phyloP scores from a whole-genome alignment of 2,888 invertebrate species.

The Lasioglossum malachurum region DNA sequence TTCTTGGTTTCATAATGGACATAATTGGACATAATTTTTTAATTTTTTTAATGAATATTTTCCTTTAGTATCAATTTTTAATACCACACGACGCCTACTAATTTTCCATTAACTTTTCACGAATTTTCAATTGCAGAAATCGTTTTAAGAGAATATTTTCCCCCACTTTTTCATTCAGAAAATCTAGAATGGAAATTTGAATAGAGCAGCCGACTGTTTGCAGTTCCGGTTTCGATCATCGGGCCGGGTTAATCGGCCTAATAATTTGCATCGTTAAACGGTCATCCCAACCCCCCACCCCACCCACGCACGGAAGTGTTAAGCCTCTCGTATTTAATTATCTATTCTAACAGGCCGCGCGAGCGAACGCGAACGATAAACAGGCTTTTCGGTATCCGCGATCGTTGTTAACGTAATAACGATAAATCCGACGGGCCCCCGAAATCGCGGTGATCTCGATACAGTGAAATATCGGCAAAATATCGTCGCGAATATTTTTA shows the following conservation, averaged over 20 bases:
- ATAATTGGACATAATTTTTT: no score
- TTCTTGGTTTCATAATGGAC: no score
- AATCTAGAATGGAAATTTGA: constrained; percentile 9
- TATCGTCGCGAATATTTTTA: neutral
- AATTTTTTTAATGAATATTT: no score
- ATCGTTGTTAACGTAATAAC: constrained; percentile 39
- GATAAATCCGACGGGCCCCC: constrained; percentile 8
- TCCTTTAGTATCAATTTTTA: no score
- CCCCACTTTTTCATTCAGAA: neutral
- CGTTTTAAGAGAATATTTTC: neutral
- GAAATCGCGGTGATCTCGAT: constrained; percentile 11
- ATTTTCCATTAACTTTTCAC: neutral
- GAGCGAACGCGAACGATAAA: constrained; percentile 39
- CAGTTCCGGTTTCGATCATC: constrained; percentile 57
- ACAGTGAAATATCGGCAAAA: neutral
- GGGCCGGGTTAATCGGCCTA: constrained; percentile 60
- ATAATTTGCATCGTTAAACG: constrained; percentile 69
- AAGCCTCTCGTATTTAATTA: constrained; percentile 71
- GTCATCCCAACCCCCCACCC: neutral
- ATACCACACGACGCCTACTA: no score
- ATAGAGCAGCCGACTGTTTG: constrained; percentile 37
- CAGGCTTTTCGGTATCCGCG: constrained; percentile 47
- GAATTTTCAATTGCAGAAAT: neutral
- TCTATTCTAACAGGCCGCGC: constrained; percentile 53
- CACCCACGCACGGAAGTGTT: constrained; percentile 24